Percentiles rank a stretch among this genome's conserved stretches.
phyloP scores from a whole-genome alignment of 1,140 invertebrate species.

The Dendrolimus kikuchii region DNA sequence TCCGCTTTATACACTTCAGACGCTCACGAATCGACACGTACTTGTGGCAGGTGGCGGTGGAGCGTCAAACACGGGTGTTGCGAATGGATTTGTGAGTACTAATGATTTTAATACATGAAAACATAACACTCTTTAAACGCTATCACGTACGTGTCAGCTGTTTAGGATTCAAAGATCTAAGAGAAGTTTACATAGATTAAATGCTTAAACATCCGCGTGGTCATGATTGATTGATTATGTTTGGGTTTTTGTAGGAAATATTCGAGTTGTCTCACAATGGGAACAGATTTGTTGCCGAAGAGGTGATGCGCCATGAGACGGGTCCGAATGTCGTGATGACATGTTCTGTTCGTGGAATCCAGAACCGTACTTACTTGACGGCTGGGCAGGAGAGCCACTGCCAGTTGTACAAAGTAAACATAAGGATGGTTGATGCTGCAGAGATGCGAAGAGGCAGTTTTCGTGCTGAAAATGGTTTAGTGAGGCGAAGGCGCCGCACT shows the following conservation, averaged over 20 bases:
- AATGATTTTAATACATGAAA: constrained; percentile 14
- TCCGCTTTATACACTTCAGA: constrained; percentile 91
- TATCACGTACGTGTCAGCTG: constrained; percentile 34
- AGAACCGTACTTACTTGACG: constrained; percentile 81
- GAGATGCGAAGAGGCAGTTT: constrained; percentile 64
- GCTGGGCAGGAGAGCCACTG: constrained; percentile 94
- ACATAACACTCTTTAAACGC: background rate
- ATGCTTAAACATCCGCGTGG: background rate
- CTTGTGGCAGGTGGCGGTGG: constrained; percentile 96
- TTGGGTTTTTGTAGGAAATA: constrained; percentile 81
- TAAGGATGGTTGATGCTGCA: constrained; percentile 74
- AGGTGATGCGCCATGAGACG: constrained; percentile 90
- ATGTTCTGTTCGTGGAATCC: constrained; percentile 77
- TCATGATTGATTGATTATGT: constrained; percentile 3
- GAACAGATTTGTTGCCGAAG: constrained; percentile 84
- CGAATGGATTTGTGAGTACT: constrained; percentile 92
- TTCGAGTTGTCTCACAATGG: constrained; percentile 92
- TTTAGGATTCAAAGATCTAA: constrained; percentile 12
- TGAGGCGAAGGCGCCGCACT: constrained; percentile 54
- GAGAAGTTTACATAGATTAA: background rate
- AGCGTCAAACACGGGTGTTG: constrained; percentile 93
- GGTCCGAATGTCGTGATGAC: constrained; percentile 94
- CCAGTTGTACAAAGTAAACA: constrained; percentile 88
- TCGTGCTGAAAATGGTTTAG: constrained; percentile 62
- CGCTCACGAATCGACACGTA: constrained; percentile 93